Evolutionary conservation across 2,797 vertebrate genomes (phyloP), one percentile per base, ranked within the genome.

Genomic region (Sebastes itinus): DNA sequence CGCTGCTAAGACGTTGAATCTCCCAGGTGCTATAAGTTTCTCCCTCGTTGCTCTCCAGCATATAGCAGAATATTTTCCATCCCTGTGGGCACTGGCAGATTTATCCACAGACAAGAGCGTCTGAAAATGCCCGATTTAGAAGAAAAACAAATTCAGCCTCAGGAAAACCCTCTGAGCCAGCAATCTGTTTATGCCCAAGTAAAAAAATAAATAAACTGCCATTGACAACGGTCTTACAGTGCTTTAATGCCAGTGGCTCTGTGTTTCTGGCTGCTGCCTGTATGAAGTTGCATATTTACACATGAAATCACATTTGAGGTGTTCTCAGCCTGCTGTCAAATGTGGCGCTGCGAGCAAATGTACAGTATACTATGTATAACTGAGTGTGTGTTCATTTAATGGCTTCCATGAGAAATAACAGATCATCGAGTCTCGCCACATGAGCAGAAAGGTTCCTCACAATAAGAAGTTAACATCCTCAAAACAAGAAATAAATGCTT

Each of bases 161-260:
- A 78, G 80, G 87, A 86, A 92, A 91, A 72, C 69, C 75, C 75
- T 87, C 55, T 72, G 72, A 86, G 80, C 32, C 14, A 6, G 71
- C 86, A 90, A 88, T 89, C 89, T 90, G 91, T 87, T 84, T 82
- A 78, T 79, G 66, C 27, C 79, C 55, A 63, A 80, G 49, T 67
- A 13, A 67, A 75, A 35, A 25, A 75, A 75, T 16, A 65, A 58
- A 78, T 30, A 78, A 79, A 55, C 35, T 71, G 33, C 66, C 72
- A 87, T 71, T 75, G 79, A 87, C 69, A 68, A 71, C 79, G 82
- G 79, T 79, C 75, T 78, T 82, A 18, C 76, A 86, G 55, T 78
- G 74, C 62, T 84, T 69, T 66, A 72, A 3, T 71, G 72, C 78
- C 76, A 49, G 42, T 65, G 70, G 81, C 81, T 87, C 58, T 77